phyloP scores from a whole-genome alignment of 2,888 invertebrate genomes.

The Drosophila falleni region DNA sequence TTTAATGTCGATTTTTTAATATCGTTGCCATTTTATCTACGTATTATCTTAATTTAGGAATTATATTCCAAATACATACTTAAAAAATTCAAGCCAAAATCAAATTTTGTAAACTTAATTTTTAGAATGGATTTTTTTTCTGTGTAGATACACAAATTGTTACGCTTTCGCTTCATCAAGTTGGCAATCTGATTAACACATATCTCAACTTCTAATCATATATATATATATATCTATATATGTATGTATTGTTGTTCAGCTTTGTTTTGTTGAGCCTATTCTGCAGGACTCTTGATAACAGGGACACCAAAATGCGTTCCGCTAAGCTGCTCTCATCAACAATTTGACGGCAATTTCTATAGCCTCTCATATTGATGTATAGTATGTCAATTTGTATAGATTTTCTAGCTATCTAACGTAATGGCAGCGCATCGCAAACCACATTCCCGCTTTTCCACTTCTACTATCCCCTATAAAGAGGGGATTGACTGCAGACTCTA shows the following conservation, averaged over 20 bases:
- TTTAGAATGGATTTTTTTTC: no score
- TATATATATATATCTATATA: neutral
- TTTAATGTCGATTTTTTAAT: no score
- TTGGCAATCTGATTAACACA: constrained; percentile 49
- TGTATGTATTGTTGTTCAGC: neutral
- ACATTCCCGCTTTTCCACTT: neutral
- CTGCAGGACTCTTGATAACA: constrained; percentile 8
- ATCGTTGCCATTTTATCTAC: no score
- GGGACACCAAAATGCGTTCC: constrained; percentile 18
- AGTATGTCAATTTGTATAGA: constrained; percentile 66
- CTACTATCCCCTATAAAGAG: no score
- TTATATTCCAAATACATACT: no score
- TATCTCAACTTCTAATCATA: neutral
- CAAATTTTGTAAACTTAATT: no score
- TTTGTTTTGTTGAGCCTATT: constrained; percentile 1
- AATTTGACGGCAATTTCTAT: constrained; percentile 64
- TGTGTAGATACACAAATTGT: constrained; percentile 43
- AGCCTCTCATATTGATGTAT: constrained; percentile 68
- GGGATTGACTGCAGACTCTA: neutral
- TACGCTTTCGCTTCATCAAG: constrained; percentile 32
- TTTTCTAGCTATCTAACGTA: constrained; percentile 54
- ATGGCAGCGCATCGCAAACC: constrained; percentile 22
- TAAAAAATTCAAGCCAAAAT: no score
- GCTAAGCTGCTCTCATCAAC: constrained; percentile 67
- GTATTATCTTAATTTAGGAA: no score